Evolutionary conservation across 2,113 vertebrate genomes (phyloP).

Genomic region (Crotalus helleri): DNA sequence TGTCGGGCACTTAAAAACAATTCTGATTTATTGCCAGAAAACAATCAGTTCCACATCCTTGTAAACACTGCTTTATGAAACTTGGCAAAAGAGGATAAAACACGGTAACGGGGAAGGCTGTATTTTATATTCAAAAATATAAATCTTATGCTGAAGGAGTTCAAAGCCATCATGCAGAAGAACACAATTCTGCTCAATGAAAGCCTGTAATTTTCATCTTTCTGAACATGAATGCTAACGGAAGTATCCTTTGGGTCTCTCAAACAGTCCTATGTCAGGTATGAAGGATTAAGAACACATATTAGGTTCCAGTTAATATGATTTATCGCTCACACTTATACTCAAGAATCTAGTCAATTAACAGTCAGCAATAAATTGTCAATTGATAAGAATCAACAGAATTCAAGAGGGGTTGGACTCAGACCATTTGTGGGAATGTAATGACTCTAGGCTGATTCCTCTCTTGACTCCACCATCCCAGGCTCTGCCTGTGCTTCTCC

Average conservation of each 20-base stretch:
- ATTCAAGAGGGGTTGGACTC: too few relatives aligned
- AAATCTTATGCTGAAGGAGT: conserved; percentile 9
- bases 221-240: not conserved
- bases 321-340: too few relatives aligned
- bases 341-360: too few relatives aligned
- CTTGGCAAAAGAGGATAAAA: not conserved
- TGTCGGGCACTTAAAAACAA: not conserved
- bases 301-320: too few relatives aligned
- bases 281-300: too few relatives aligned
- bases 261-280: conserved; percentile 20
- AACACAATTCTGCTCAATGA: not conserved
- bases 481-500: too few relatives aligned
- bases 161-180: not conserved
- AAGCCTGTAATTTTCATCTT: conserved; percentile 13
- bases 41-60: conserved; percentile 3
- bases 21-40: not conserved
- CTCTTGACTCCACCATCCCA: too few relatives aligned
- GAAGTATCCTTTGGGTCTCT: conserved; percentile 8
- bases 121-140: not conserved
- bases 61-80: not conserved
- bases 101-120: not conserved
- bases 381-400: too few relatives aligned
- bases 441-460: too few relatives aligned
- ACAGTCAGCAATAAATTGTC: too few relatives aligned
- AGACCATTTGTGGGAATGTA: too few relatives aligned